phyloP scores from a whole-genome alignment of 2,888 invertebrate genomes.

The Drosophila longiperda region DNA sequence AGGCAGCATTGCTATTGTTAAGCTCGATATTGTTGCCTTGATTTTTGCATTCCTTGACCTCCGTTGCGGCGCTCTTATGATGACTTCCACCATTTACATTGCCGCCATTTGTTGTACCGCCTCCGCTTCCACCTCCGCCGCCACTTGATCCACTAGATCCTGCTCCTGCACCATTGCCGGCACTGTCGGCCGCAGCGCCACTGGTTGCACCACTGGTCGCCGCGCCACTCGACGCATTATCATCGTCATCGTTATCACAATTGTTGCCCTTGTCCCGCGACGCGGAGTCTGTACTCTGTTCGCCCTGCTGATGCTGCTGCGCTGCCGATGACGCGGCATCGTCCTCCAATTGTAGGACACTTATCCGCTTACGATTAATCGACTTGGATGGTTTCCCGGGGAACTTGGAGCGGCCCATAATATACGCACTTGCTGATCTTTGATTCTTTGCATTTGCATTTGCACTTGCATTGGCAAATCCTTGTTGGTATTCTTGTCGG shows the following conservation, averaged over 20 bases:
- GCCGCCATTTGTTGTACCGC: constrained; percentile 51
- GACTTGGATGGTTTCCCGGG: constrained; percentile 95
- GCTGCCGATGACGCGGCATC: constrained; percentile 56
- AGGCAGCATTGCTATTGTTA: constrained; percentile 16
- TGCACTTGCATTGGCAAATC: constrained; percentile 61
- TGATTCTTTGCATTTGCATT: constrained; percentile 62
- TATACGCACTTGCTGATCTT: constrained; percentile 56
- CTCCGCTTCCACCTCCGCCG: constrained; percentile 20
- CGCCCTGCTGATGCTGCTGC: constrained; percentile 47
- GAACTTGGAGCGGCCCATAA: constrained; percentile 87
- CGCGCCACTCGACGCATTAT: constrained; percentile 70
- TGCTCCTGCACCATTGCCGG: constrained; percentile 32
- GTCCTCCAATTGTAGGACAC: constrained; percentile 87
- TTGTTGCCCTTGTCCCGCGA: constrained; percentile 72
- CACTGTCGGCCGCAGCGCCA: constrained; percentile 16
- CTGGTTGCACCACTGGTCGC: constrained; percentile 29
- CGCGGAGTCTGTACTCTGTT: constrained; percentile 55
- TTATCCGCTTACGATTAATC: constrained; percentile 93
- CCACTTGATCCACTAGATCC: constrained; percentile 2
- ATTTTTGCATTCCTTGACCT: constrained; percentile 51
- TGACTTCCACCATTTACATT: constrained; percentile 56
- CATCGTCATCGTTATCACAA: constrained; percentile 79
- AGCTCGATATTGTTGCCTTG: constrained; percentile 40
- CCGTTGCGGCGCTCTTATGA: constrained; percentile 46
- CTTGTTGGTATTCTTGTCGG: constrained; percentile 7